phyloP scores from a whole-genome alignment of 2,113 vertebrate genomes.

The Acrocephalus arundinaceus region DNA sequence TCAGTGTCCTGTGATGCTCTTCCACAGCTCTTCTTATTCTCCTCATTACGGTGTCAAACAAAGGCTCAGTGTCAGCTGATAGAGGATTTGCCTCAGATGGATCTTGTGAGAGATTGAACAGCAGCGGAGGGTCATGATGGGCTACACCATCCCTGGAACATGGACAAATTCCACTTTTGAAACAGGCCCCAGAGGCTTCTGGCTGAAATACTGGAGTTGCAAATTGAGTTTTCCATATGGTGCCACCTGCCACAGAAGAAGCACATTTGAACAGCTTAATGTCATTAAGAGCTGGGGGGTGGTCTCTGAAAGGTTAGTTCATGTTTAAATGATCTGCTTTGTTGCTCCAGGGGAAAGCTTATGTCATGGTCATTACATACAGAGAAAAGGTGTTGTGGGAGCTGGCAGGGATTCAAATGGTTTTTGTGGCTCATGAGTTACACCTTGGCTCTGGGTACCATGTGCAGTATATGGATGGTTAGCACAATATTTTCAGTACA shows the following conservation, averaged over 20 bases:
- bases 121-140: constrained; percentile 77
- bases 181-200: constrained; percentile 75
- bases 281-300: neutral
- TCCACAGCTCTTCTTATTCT: constrained; percentile 66
- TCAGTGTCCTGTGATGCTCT: constrained; percentile 68
- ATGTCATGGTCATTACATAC: accelerated
- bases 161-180: constrained; percentile 62
- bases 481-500: neutral
- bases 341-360: neutral
- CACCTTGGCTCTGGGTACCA: neutral
- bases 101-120: constrained; percentile 81
- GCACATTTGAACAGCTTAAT: neutral
- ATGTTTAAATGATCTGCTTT: neutral
- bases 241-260: constrained; percentile 72
- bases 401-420: neutral
- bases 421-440: accelerated
- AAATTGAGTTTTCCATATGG: constrained; percentile 83
- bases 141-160: constrained; percentile 73
- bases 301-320: neutral
- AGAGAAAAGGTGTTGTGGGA: neutral
- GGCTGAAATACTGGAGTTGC: constrained; percentile 82
- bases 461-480: neutral
- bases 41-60: constrained; percentile 58
- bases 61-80: constrained; percentile 58
- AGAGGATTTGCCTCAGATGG: constrained; percentile 80